Conservation (phyloP, 2,888 invertebrate species). For the Caenorhabditis imperialis region DNA sequence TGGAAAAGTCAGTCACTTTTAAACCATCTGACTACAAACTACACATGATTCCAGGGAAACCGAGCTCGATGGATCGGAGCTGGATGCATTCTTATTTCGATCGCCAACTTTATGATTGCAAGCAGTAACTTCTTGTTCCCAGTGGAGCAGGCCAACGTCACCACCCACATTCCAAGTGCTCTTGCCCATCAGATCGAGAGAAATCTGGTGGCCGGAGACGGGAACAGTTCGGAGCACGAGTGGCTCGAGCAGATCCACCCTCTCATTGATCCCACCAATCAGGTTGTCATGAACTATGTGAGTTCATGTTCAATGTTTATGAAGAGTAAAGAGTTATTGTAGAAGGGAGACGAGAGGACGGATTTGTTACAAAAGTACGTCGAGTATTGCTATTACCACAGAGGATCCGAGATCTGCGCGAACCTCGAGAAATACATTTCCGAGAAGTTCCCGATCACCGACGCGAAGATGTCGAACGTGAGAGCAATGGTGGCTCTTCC, state of each 20-base stretch:
- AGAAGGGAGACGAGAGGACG: constrained; percentile 38
- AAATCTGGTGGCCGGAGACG: constrained; percentile 27
- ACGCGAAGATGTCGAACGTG: constrained; percentile 54
- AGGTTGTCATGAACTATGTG: constrained; percentile 45
- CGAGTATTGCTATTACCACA: constrained; percentile 43
- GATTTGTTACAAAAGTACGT: constrained; percentile 52
- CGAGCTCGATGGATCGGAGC: constrained; percentile 77
- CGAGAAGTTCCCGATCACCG: constrained; percentile 46
- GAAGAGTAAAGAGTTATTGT: too few relatives aligned
- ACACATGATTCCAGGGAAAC: constrained; percentile 66
- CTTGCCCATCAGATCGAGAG: constrained; percentile 58
- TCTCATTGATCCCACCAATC: constrained; percentile 43
- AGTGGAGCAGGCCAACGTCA: constrained; percentile 63
- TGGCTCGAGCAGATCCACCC: constrained; percentile 49
- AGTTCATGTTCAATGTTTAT: too few relatives aligned
- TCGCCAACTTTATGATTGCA: constrained; percentile 76
- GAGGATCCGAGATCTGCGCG: constrained; percentile 35
- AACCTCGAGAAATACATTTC: constrained; percentile 41
- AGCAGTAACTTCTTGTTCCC: constrained; percentile 77
- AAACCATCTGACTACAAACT: too few relatives aligned
- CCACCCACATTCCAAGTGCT: constrained; percentile 52
- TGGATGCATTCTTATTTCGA: constrained; percentile 76
- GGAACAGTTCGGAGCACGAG: constrained; percentile 21
- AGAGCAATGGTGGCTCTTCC: constrained; percentile 64
- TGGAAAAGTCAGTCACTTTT: constrained; percentile 64